A percentile compares a stretch with the other conserved stretches of the same genome.
phyloP scores from a whole-genome alignment of 2,888 invertebrate genomes.

The Pterostichus madidus region DNA sequence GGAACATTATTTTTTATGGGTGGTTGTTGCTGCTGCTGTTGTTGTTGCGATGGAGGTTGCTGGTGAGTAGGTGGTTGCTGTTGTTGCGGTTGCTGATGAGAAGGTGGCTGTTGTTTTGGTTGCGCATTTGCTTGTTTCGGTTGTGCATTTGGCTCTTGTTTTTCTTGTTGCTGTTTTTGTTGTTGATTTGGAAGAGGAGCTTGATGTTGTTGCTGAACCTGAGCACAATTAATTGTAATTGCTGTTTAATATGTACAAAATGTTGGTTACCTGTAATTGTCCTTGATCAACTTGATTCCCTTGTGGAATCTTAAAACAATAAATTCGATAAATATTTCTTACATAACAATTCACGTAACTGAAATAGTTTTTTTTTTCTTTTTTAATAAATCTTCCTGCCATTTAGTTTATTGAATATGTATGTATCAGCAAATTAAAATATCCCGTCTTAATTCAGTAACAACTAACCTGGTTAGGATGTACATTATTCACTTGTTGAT shows the following conservation, averaged over 20 bases:
- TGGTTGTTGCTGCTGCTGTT: conserved; percentile 70
- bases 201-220: conserved; percentile 69
- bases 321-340: not conserved
- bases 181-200: conserved; percentile 67
- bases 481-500: conserved; percentile 69
- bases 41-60: conserved; percentile 69
- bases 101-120: conserved; percentile 69
- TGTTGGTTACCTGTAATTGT: conserved; percentile 10
- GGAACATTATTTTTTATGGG: conserved; percentile 67
- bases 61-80: conserved; percentile 70
- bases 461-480: conserved; percentile 64
- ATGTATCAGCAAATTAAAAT: not conserved
- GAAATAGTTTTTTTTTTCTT: no score
- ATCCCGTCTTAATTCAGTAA: not conserved
- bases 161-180: conserved; percentile 56
- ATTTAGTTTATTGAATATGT: no score
- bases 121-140: conserved; percentile 69
- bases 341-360: no score
- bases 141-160: conserved; percentile 68
- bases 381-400: no score
- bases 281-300: conserved; percentile 45
- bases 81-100: conserved; percentile 70
- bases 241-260: not conserved
- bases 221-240: not conserved
- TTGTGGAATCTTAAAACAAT: conserved; percentile 31